These are phyloP conservation scores for Choreutis nemorana DNA, from an alignment of 2,888 invertebrate species.

Conservation along the genomic window DNA sequence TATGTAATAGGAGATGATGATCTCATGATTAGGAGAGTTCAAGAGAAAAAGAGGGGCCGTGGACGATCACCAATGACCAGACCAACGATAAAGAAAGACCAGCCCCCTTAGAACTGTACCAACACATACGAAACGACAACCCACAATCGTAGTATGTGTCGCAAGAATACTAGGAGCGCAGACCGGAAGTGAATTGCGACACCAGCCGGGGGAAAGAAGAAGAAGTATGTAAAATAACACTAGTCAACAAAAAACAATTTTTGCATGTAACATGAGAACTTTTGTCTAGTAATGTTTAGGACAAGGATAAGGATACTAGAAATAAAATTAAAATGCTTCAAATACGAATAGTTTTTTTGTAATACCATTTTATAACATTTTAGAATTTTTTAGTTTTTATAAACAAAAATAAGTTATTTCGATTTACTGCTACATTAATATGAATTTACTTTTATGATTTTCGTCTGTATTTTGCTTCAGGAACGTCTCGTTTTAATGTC, in stretches of 20 bases:
- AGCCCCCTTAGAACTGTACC: too few relatives aligned
- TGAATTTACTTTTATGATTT: constrained; percentile 1
- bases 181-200: too few relatives aligned
- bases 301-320: not conserved
- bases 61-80: too few relatives aligned
- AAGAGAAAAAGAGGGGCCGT: too few relatives aligned
- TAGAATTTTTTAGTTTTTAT: not conserved
- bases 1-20: too few relatives aligned
- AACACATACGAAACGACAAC: too few relatives aligned
- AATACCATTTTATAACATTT: constrained; percentile 1
- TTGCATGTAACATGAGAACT: constrained; percentile 1
- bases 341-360: constrained; percentile 2
- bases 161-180: too few relatives aligned
- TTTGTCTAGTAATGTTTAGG: not conserved
- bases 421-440: not conserved
- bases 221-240: too few relatives aligned
- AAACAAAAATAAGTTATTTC: constrained; percentile 1
- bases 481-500: constrained; percentile 10
- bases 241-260: constrained; percentile 1
- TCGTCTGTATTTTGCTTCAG: constrained; percentile 3
- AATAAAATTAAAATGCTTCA: constrained; percentile 1
- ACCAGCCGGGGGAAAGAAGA: too few relatives aligned
- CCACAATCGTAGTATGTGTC: too few relatives aligned
- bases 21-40: too few relatives aligned
- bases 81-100: too few relatives aligned